Base-by-base conservation (phyloP, 2,113 vertebrate genomes). In the Uropsilus gracilis region DNA sequence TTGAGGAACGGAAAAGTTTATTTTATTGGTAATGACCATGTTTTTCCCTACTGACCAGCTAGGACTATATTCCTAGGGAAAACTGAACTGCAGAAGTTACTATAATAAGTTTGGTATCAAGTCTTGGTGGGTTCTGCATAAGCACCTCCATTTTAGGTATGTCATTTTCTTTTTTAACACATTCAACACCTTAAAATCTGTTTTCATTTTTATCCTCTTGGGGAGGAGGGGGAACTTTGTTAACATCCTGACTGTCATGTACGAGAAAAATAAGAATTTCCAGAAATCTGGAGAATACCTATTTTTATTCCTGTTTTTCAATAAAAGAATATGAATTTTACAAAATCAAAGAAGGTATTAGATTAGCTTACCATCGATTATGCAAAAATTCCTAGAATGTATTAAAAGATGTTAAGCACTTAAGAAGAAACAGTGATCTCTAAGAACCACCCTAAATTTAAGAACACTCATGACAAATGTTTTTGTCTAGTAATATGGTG, bases 371-470 rank as follows among this genome's bases (percentile, higher is more conserved):
- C 13, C 20, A 76, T 10, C 78, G 57, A 89, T 42, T 92, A 22
- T 63, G 78, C 16, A 24, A 48, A 76, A 75, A 66, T 55, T 46
- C 80, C 66, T 55, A 84, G 32, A 89, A 75, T 53, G 6, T 48
- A 59, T 92, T 83, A 89, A 66, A 37, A 61, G 46, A 71, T 39
- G 44, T 3, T 78, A 77, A 93, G 12, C 39, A 53, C 18, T 80
- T 55, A 71, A 59, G 26, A 90, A 10, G 30, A 53, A 80, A 46
- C 6, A 59, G 37, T 77, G 16, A 69, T 69, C 59, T n/a, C 3
- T 71, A 87, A 50, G 17, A 90, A 63, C n/a, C 82, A 78, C 34
- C 17, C 28, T 71, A n/a, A 90, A 68, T 77, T 96, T 34, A 81
- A 63, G 46, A 87, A 90, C 3, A 81, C 26, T 71, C 34, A 55